These are phyloP conservation scores for Lepidurus packardi DNA, from an alignment of 1,140 invertebrate species.

Conservation along the genomic window DNA sequence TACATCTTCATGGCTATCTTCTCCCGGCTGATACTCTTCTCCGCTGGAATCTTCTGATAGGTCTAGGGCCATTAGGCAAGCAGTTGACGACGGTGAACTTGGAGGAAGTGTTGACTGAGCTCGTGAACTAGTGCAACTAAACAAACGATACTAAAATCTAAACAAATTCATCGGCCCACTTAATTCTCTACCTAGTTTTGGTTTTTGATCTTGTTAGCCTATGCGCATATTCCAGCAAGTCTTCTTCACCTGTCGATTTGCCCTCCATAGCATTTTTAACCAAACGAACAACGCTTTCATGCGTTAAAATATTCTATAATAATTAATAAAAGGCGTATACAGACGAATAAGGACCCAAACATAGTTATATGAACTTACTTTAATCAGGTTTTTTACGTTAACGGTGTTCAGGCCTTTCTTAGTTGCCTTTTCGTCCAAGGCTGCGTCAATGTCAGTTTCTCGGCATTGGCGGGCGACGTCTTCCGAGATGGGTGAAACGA, in stretches of 20 bases:
- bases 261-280: neutral
- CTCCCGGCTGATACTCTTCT: neutral
- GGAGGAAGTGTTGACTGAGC: neutral
- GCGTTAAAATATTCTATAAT: neutral
- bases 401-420: neutral
- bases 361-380: neutral
- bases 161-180: no score
- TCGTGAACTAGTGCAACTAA: neutral
- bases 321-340: neutral
- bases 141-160: neutral
- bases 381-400: neutral
- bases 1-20: neutral
- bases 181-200: neutral
- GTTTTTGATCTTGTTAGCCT: neutral
- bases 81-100: neutral
- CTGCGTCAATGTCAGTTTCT: neutral
- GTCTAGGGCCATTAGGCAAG: neutral
- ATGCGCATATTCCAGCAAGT: neutral
- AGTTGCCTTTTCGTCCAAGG: neutral
- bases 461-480: neutral
- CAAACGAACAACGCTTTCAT: conserved; percentile 1
- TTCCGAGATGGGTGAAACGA: neutral
- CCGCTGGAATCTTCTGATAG: neutral
- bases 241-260: neutral
- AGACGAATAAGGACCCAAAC: neutral